Evolutionary conservation across 2,113 vertebrate genomes (phyloP).

Genomic region (Thunnus maccoyii): DNA sequence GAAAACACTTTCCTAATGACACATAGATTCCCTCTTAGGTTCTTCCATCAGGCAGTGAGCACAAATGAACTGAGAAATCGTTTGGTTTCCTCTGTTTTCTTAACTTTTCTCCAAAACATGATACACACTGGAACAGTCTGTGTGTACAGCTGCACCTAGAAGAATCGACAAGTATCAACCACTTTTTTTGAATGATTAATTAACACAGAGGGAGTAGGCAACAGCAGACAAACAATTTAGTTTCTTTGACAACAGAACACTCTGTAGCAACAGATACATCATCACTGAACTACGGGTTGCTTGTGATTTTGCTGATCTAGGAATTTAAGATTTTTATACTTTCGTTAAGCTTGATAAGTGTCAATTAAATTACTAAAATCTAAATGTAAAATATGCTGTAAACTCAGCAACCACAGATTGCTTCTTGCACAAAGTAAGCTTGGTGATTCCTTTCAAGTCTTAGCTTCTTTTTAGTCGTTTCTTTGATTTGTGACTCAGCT

Average conservation of each 20-base stretch:
- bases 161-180: constrained; percentile 44
- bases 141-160: constrained; percentile 33
- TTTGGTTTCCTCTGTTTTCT: constrained; percentile 42
- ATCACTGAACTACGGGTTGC: constrained; percentile 3
- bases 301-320: constrained; percentile 9
- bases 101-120: constrained; percentile 49
- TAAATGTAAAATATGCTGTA: neutral
- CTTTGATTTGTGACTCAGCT: constrained; percentile 60
- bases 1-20: constrained; percentile 59
- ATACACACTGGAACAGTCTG: constrained; percentile 1
- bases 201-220: neutral
- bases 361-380: constrained; percentile 2
- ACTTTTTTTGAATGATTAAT: neutral
- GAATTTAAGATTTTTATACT: constrained; percentile 1
- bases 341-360: neutral
- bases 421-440: constrained; percentile 22
- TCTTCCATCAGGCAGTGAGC: constrained; percentile 35
- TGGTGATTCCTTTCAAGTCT: constrained; percentile 23
- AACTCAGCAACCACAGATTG: constrained; percentile 19
- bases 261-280: constrained; percentile 19
- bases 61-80: constrained; percentile 48
- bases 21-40: constrained; percentile 67
- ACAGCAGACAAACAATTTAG: constrained; percentile 30
- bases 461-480: constrained; percentile 28
- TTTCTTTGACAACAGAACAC: constrained; percentile 51